phyloP scores from a whole-genome alignment of 2,113 vertebrate genomes.

The Plotosus lineatus region DNA sequence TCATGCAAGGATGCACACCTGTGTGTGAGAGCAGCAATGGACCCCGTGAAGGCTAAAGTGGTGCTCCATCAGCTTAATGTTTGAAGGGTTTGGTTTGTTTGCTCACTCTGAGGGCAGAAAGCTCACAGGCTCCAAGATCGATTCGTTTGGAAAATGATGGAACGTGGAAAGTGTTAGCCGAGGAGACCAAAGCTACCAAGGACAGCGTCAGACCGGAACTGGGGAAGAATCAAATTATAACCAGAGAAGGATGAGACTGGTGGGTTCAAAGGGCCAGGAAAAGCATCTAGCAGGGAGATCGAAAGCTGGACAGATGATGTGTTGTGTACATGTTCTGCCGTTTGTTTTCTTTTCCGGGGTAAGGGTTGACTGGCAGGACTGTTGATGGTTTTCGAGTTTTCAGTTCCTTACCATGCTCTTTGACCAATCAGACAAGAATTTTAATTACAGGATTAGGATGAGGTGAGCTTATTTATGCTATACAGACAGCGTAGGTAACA shows the following conservation, averaged over 20 bases:
- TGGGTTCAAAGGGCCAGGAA: slow-evolving; percentile 68
- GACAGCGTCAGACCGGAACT: slow-evolving; percentile 48
- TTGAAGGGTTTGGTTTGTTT: slow-evolving; percentile 38
- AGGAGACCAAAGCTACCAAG: slow-evolving; percentile 31
- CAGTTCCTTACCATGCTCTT: neutral
- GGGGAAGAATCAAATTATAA: neutral
- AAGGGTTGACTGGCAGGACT: neutral
- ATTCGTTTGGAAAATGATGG: slow-evolving; percentile 30
- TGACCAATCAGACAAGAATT: slow-evolving; percentile 9
- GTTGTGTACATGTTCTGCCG: neutral
- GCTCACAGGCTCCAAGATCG: slow-evolving; percentile 42
- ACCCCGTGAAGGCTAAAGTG: slow-evolving; percentile 28
- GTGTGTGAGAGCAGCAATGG: slow-evolving; percentile 24
- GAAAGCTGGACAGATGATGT: neutral
- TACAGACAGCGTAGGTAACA: neutral
- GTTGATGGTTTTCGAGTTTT: neutral
- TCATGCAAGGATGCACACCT: slow-evolving; percentile 25
- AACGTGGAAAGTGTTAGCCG: slow-evolving; percentile 40
- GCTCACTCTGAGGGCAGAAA: slow-evolving; percentile 32
- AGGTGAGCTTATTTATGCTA: neutral
- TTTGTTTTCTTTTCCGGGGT: neutral
- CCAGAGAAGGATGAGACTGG: slow-evolving; percentile 39
- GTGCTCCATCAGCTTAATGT: slow-evolving; percentile 40
- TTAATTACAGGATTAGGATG: neutral
- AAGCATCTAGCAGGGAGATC: slow-evolving; percentile 8